Evolutionary conservation across 37 sponge, comb jelly and placozoan genomes (phyloP), one percentile per base, ranked within the genome.

Genomic region (Eunapius fragilis): DNA sequence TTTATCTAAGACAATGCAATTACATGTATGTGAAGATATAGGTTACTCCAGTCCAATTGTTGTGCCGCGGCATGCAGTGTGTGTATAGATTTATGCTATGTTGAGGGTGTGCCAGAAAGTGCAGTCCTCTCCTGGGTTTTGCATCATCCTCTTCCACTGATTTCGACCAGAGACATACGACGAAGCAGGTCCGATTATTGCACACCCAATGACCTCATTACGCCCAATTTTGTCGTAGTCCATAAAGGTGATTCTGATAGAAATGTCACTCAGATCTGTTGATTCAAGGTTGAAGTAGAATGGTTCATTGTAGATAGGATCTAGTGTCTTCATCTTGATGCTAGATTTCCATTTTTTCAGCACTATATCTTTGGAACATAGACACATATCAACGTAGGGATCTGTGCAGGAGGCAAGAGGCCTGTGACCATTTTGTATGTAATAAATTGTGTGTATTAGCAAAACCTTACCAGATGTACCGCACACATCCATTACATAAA

Each of bases 311-410:
- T 68, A 94, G 34, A 88, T 48, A 1, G 94, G 92, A 49, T 50
- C 77, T 10, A 91, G 83, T 14, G 91, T 88, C 28, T 88, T 84
- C 32, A 79, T 87, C 81, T 90, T 94, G 9, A 88, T 68, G 17
- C 49, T 72, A 25, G 92, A 77, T 67, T 88, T 91, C 89, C 89
- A 89, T 85, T 94, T 94, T 10, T 41, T 11, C 23, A 67, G 6
- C 27, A 85, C 22, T 31, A 80, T 84, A 10, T 80, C 78, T 27
- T 80, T 34, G 76, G 82, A 38, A 27, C 80, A 22, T 17, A 94
- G 35, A 28, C 77, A 84, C 0, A 94, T 69, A 67, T 94, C 91
- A 50, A 90, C 86, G 74, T 94, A 94, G 6, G 94, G 94, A 88
- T 94, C 94, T 94, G 74, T 13, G 3, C 47, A 9, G 47, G 7